Percentiles rank a stretch among this genome's conserved stretches.
phyloP scores from a whole-genome alignment of 1,140 invertebrate genomes.

The Propsilocerus akamusi region DNA sequence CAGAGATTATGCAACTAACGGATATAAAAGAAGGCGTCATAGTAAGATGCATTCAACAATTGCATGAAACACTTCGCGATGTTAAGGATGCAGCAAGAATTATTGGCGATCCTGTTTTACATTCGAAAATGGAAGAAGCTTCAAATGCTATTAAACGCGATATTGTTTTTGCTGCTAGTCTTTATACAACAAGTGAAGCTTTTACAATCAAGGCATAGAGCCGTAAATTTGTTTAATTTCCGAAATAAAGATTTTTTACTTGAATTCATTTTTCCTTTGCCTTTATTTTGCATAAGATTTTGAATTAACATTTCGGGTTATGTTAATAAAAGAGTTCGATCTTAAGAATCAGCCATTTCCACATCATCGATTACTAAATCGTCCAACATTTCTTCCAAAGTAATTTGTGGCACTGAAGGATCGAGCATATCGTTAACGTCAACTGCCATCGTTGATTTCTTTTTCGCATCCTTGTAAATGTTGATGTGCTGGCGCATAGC shows the following conservation, averaged over 20 bases:
- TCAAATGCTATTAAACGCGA: constrained; percentile 86
- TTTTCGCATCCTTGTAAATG: constrained; percentile 66
- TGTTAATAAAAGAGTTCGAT: too few relatives aligned
- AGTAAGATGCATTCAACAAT: constrained; percentile 88
- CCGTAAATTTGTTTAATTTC: background rate
- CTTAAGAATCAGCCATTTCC: constrained; percentile 38
- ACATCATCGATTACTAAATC: constrained; percentile 71
- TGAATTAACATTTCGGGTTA: background rate
- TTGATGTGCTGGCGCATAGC: constrained; percentile 78
- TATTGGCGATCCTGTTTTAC: constrained; percentile 79
- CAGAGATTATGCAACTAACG: constrained; percentile 80
- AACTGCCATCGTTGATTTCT: constrained; percentile 34
- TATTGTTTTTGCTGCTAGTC: constrained; percentile 93
- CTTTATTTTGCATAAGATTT: background rate
- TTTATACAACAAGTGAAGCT: constrained; percentile 48
- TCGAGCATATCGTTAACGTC: constrained; percentile 46
- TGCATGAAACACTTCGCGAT: constrained; percentile 84
- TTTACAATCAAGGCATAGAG: background rate
- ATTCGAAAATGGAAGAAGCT: constrained; percentile 90
- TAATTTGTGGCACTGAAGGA: constrained; percentile 59
- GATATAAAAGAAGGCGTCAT: constrained; percentile 97
- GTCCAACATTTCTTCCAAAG: constrained; percentile 94
- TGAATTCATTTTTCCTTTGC: background rate
- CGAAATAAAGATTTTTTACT: too few relatives aligned
- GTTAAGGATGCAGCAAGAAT: constrained; percentile 83